Conservation (phyloP, 2,888 invertebrate species). For the Agrilus cyanescens region DNA sequence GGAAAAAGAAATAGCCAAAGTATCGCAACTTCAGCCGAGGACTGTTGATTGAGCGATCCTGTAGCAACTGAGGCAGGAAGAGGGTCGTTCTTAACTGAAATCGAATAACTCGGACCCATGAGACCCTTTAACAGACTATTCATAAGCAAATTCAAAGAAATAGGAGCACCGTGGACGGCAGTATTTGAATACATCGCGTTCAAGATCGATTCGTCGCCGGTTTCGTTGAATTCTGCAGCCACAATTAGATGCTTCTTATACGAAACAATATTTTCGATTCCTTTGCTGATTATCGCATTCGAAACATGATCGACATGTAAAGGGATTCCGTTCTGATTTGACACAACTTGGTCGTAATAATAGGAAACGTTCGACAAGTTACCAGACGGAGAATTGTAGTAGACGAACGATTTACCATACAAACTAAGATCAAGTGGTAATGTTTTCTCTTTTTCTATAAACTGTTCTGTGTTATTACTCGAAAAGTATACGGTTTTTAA, state of each 20-base stretch:
- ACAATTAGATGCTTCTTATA: slow-evolving; percentile 38
- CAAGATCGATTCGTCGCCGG: slow-evolving; percentile 12
- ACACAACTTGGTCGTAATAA: slow-evolving; percentile 18
- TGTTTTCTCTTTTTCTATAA: slow-evolving; percentile 19
- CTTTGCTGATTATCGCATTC: slow-evolving; percentile 31
- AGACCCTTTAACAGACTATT: slow-evolving; percentile 34
- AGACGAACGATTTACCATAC: slow-evolving; percentile 25
- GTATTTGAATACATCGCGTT: slow-evolving; percentile 36
- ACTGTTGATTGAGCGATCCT: slow-evolving; percentile 12
- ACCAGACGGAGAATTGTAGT: slow-evolving; percentile 19
- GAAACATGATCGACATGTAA: slow-evolving; percentile 17
- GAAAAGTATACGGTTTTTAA: slow-evolving; percentile 27
- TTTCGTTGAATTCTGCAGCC: slow-evolving; percentile 36
- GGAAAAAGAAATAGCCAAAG: slow-evolving; percentile 32
- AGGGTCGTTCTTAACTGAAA: slow-evolving; percentile 29
- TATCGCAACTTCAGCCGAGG: slow-evolving; percentile 23
- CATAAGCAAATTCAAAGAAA: slow-evolving; percentile 39
- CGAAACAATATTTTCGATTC: slow-evolving; percentile 31
- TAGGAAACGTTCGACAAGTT: slow-evolving; percentile 10
- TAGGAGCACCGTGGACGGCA: slow-evolving; percentile 41
- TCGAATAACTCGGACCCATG: slow-evolving; percentile 26
- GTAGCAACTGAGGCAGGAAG: slow-evolving; percentile 18
- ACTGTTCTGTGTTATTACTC: slow-evolving; percentile 14
- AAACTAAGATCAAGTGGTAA: slow-evolving; percentile 27
- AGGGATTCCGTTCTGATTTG: slow-evolving; percentile 16